Conservation (phyloP, 2,888 invertebrate species). For the Clivina fossor region DNA sequence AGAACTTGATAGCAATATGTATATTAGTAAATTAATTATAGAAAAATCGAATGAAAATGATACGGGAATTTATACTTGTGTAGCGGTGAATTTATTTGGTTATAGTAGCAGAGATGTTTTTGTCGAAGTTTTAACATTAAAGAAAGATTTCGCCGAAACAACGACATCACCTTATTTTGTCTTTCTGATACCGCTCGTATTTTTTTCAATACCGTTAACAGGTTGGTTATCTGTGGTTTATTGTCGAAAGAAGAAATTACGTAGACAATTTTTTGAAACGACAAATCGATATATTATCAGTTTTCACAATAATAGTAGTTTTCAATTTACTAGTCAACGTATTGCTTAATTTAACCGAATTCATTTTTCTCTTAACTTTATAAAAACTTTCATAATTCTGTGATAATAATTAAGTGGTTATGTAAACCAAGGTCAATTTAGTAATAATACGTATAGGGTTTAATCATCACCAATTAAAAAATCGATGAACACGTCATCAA, state of each 20-base stretch:
- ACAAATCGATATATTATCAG: conserved; percentile 12
- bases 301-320: conserved; percentile 9
- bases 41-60: conserved; percentile 46
- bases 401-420: no score
- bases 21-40: conserved; percentile 49
- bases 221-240: conserved; percentile 47
- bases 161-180: conserved; percentile 45
- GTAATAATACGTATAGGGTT: no score
- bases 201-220: conserved; percentile 46
- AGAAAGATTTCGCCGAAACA: conserved; percentile 38
- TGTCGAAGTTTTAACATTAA: conserved; percentile 36
- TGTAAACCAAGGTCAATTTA: no score
- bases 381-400: no score
- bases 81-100: conserved; percentile 48
- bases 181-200: conserved; percentile 48
- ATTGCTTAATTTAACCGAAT: no score
- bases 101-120: conserved; percentile 45
- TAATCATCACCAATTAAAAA: no score
- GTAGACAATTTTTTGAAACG: conserved; percentile 12
- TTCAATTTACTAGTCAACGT: conserved; percentile 6
- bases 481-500: no score
- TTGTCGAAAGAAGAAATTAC: conserved; percentile 43
- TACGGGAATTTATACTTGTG: conserved; percentile 49
- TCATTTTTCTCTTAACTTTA: no score
- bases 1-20: conserved; percentile 30